Percentiles rank a stretch among this genome's conserved stretches.
Evolutionary conservation across 2,113 vertebrate species (phyloP).

Genomic region (Regulus satrapa): DNA sequence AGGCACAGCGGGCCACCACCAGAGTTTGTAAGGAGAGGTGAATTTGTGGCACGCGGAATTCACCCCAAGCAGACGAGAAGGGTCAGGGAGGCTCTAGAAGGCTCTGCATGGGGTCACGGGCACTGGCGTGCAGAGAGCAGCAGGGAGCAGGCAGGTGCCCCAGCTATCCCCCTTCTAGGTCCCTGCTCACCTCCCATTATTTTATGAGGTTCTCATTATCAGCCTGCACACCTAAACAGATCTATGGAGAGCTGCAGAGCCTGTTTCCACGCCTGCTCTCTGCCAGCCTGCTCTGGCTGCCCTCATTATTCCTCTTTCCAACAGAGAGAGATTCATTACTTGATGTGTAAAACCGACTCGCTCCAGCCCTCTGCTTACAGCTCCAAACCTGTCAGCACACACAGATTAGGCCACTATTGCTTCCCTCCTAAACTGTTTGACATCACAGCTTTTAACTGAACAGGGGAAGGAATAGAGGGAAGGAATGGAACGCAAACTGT

Average conservation of each 20-base stretch:
- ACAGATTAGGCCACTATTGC: not conserved
- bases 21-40: not conserved
- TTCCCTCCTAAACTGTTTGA: not conserved
- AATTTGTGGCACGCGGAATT: not conserved
- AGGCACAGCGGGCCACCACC: not conserved
- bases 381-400: not conserved
- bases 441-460: not conserved
- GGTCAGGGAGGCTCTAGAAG: not conserved
- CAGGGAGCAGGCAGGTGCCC: not conserved
- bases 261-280: not conserved
- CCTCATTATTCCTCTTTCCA: not conserved
- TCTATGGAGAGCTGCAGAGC: not conserved
- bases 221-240: not conserved
- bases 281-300: not conserved
- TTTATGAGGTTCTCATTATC: not conserved
- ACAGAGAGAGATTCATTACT: not conserved
- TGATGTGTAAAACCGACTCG: not conserved
- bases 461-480: not conserved
- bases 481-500: not conserved
- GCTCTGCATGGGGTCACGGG: rapidly evolving
- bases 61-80: not conserved
- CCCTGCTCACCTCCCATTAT: not conserved
- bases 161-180: rapidly evolving
- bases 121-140: rapidly evolving
- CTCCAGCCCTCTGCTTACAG: not conserved